These are phyloP conservation scores for Strongylocentrotus purpuratus DNA, from an alignment of 35 echinoderm and acorn worm species.

Conservation along the genomic window DNA sequence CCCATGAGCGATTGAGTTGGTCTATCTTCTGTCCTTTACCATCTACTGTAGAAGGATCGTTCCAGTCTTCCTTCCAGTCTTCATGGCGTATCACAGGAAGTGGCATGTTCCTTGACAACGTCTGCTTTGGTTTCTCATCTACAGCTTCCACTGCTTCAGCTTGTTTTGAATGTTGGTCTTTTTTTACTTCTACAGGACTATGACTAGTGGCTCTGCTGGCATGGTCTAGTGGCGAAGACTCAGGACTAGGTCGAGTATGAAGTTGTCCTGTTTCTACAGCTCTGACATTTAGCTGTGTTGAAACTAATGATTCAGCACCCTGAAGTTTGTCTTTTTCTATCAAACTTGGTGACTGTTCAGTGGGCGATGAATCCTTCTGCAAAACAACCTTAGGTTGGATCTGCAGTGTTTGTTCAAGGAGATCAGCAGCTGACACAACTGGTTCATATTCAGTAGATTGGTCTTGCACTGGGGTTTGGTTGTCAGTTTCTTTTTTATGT, in stretches of 20 bases:
- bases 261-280: no score
- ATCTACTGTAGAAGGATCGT: constrained; percentile 3
- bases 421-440: neutral
- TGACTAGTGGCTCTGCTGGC: neutral
- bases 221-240: no score
- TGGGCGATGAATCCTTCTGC: constrained; percentile 13
- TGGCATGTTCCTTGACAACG: constrained; percentile 30
- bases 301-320: neutral
- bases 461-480: neutral
- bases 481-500: neutral
- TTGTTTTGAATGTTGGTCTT: neutral
- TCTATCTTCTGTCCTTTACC: constrained; percentile 70
- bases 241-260: no score
- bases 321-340: neutral
- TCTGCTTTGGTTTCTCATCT: neutral
- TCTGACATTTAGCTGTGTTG: no score
- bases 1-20: constrained; percentile 74
- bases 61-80: neutral
- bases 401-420: constrained; percentile 29
- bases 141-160: neutral
- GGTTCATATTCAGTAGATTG: neutral
- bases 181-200: neutral
- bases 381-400: constrained; percentile 32
- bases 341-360: neutral
- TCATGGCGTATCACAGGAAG: neutral